These are phyloP conservation scores for Eupithecia vulgata DNA, from an alignment of 2,888 invertebrate species.

Conservation along the genomic window DNA sequence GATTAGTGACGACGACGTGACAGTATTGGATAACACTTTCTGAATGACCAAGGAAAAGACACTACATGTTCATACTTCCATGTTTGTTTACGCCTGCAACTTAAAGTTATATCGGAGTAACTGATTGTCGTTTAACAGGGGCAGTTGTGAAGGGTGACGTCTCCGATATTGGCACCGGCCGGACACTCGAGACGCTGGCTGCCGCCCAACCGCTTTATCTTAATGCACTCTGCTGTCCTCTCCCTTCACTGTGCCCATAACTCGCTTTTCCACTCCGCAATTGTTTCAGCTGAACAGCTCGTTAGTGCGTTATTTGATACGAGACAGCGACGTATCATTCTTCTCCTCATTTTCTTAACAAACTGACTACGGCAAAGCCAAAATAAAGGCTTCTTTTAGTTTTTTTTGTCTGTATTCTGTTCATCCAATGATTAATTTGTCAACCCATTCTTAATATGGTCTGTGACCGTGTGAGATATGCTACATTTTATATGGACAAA, in stretches of 20 bases:
- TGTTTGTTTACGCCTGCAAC: not conserved
- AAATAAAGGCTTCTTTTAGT: no score
- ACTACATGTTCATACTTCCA: not conserved
- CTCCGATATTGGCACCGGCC: slow-evolving; percentile 67
- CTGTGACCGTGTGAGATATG: no score
- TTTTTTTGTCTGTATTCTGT: no score
- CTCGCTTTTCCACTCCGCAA: slow-evolving; percentile 69
- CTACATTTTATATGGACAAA: not conserved
- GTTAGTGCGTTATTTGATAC: slow-evolving; percentile 55
- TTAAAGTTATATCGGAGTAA: slow-evolving; percentile 26
- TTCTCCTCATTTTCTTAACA: slow-evolving; percentile 31
- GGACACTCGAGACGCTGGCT: slow-evolving; percentile 80
- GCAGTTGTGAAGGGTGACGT: slow-evolving; percentile 42
- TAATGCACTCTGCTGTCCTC: slow-evolving; percentile 76
- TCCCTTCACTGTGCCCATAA: slow-evolving; percentile 68
- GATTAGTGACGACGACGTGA: not conserved
- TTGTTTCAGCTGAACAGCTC: slow-evolving; percentile 65
- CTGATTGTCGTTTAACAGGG: slow-evolving; percentile 33
- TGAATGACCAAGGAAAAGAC: not conserved
- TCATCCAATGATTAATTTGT: no score
- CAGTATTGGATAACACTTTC: not conserved
- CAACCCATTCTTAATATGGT: no score
- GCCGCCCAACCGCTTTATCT: slow-evolving; percentile 78
- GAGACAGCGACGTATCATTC: slow-evolving; percentile 3
- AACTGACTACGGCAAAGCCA: not conserved